These are phyloP conservation scores for Trissolcus basalis DNA, from an alignment of 1,140 invertebrate genomes.

Conservation along the genomic window DNA sequence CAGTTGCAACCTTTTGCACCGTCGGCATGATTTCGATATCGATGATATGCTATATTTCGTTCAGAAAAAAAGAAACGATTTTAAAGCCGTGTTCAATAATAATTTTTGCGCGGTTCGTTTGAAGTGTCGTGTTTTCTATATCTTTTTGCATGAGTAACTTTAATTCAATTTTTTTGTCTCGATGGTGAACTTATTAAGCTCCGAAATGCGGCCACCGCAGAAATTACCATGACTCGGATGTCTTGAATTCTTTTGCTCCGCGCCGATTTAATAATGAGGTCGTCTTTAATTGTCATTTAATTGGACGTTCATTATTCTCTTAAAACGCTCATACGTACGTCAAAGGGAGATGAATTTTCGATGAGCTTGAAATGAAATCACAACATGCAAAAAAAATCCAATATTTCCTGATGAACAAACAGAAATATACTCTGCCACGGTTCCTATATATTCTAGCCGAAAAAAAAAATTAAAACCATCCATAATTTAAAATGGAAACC, in stretches of 20 bases:
- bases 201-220: slow-evolving; percentile 8
- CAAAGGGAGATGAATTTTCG: too few species aligned
- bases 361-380: too few species aligned
- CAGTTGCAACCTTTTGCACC: too few species aligned
- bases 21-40: slow-evolving; percentile 3
- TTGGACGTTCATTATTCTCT: slow-evolving; percentile 5
- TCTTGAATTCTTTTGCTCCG: slow-evolving; percentile 3
- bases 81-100: slow-evolving; percentile 20
- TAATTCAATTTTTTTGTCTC: slow-evolving; percentile 13
- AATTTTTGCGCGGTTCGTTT: slow-evolving; percentile 10
- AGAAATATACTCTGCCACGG: too few species aligned
- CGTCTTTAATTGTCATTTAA: slow-evolving; percentile 15
- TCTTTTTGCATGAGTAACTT: slow-evolving; percentile 22
- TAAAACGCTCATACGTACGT: too few species aligned
- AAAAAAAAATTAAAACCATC: too few species aligned
- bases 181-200: slow-evolving; percentile 8
- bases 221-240: slow-evolving; percentile 17
- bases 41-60: slow-evolving; percentile 10
- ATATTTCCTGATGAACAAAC: too few species aligned
- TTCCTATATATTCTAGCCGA: too few species aligned
- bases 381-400: too few species aligned
- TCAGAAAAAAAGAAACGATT: slow-evolving; percentile 21
- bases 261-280: slow-evolving; percentile 4
- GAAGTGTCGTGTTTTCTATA: slow-evolving; percentile 20
- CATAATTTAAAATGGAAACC: too few species aligned